Evolutionary conservation across 2,113 vertebrate species (phyloP).

Genomic region (Seriola aureovittata): DNA sequence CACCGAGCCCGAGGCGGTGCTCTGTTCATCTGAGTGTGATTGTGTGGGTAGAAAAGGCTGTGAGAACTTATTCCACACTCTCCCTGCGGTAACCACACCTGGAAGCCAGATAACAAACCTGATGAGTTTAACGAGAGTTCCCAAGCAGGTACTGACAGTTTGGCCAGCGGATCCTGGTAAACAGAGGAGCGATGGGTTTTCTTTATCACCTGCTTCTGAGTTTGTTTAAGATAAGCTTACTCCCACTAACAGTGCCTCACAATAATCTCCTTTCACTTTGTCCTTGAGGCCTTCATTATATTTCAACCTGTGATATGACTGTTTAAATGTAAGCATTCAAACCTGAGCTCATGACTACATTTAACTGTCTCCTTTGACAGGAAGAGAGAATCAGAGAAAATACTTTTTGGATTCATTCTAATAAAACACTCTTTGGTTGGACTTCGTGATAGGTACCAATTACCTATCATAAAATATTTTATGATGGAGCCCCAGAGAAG

Average conservation of each 20-base stretch:
- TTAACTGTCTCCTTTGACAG: neutral
- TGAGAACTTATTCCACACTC: conserved; percentile 60
- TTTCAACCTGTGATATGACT: conserved; percentile 26
- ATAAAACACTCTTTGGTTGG: neutral
- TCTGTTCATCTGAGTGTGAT: conserved; percentile 45
- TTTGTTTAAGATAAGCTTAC: conserved; percentile 67
- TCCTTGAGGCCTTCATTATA: conserved; percentile 32
- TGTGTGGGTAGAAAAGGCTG: conserved; percentile 60
- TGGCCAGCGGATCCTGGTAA: conserved; percentile 57
- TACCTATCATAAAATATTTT: conserved; percentile 1
- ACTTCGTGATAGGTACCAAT: neutral
- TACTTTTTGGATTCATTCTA: neutral
- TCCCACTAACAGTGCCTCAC: conserved; percentile 20
- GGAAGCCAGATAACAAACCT: conserved; percentile 57
- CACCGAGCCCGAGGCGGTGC: conserved; percentile 37
- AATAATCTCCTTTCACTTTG: conserved; percentile 22
- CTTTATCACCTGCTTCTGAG: conserved; percentile 58
- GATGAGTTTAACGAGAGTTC: conserved; percentile 52
- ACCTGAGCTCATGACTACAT: neutral
- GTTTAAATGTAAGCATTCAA: neutral
- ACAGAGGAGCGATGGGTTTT: conserved; percentile 49
- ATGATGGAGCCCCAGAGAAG: neutral
- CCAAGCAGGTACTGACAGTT: conserved; percentile 56
- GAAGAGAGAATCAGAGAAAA: neutral
- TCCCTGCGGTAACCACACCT: conserved; percentile 59